Base-by-base conservation (phyloP, 2,113 vertebrate genomes). In the Nycticryphes semicollaris region DNA sequence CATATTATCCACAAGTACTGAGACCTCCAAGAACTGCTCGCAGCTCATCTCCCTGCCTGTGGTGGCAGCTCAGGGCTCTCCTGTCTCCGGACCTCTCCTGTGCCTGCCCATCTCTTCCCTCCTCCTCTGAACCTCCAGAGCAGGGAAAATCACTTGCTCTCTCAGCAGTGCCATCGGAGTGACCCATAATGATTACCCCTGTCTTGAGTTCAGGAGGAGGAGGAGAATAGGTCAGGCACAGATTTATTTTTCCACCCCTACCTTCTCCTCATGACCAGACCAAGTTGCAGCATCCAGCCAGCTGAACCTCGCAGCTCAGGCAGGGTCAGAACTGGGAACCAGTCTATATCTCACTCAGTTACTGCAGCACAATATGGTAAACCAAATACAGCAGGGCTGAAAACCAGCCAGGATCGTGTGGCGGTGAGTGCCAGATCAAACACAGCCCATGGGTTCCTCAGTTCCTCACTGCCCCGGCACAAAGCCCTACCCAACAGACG, bases 281-380 rank as follows among this genome's bases (percentile, higher is more conserved):
- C 0, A 1, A 31, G 54, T 33, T 22, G 15, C 39, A 57, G 72
- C 35, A 45, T 19, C 30, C 1, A 0, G 62, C 15, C 25, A 54
- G 31, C 5, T 1, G 0, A n/a, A 79, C 39, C 37, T 74, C 5
- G 1, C 18, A 21, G 35, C 28, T 53, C 1, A 0, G 68, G 68
- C 56, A 90, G 72, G 54, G 67, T 70, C 57, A 30, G 79, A 25
- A 25, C 59, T 85, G 84, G 75, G 69, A 81, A 41, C 43, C 14
- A 25, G 48, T 10, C 64, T 68, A 72, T 1, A 0, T 62, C 75
- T 77, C 7, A 0, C 47, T 81, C 39, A 30, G 33, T 64, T 74
- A 63, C 21, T 37, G 45, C 84, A 84, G 50, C 31, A n/a, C 51
- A 69, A n/a, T 15, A 41, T 37, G 59, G 70, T 22, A 76, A 93